Evolutionary conservation across 2,113 vertebrate species (phyloP).

Genomic region (Sinocyclocheilus maitianheensis): DNA sequence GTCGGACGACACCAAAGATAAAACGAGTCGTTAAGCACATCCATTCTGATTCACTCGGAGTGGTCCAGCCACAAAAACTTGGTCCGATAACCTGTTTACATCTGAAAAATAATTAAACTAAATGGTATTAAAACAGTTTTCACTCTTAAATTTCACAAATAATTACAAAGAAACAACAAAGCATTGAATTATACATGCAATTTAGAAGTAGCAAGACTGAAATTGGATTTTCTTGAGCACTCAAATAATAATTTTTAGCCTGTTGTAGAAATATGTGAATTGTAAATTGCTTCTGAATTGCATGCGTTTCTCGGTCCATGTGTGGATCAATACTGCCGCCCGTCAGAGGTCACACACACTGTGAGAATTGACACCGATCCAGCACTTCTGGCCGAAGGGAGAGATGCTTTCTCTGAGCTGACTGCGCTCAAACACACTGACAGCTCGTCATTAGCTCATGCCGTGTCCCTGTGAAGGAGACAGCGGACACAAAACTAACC

Average conservation of each 20-base stretch:
- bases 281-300: background rate
- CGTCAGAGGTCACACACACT: background rate
- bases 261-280: no score
- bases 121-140: no score
- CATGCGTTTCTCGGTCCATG: background rate
- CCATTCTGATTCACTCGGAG: background rate
- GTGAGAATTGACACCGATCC: background rate
- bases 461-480: background rate
- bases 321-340: background rate
- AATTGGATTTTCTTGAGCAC: background rate
- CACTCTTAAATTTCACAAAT: no score
- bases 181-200: no score
- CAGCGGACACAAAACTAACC: background rate
- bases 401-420: background rate
- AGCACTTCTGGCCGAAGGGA: background rate
- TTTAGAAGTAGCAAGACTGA: background rate
- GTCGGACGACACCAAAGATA: background rate
- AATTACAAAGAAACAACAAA: no score
- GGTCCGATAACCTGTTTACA: no score
- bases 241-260: no score
- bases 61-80: background rate
- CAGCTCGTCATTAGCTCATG: background rate
- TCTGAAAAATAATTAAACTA: no score
- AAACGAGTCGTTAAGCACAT: background rate
- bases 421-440: background rate